Conservation (phyloP, 2,888 invertebrate genomes). For the Formica aserva region DNA sequence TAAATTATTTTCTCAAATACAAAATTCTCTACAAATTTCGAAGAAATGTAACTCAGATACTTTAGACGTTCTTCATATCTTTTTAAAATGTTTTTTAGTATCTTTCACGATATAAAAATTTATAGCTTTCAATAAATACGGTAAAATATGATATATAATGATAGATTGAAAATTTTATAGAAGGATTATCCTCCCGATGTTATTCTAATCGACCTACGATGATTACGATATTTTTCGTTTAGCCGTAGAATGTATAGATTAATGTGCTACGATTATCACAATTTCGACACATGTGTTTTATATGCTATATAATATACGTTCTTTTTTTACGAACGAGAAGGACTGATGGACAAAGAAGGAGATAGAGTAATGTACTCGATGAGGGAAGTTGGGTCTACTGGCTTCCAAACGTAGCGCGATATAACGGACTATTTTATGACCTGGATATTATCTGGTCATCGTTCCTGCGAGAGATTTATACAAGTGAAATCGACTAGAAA, state of each 20-base stretch:
- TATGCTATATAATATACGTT: background rate
- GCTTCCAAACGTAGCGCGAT: slow-evolving; percentile 39
- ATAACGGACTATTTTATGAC: slow-evolving; percentile 51
- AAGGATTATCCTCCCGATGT: background rate
- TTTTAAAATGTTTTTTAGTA: background rate
- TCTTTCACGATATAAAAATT: background rate
- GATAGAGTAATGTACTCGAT: slow-evolving; percentile 7
- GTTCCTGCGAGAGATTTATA: slow-evolving; percentile 44
- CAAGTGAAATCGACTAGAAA: slow-evolving; percentile 52
- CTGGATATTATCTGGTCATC: slow-evolving; percentile 52
- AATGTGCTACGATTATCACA: background rate
- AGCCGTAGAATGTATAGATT: background rate
- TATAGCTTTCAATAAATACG: background rate
- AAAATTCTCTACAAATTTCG: background rate
- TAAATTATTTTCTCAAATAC: background rate
- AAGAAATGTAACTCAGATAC: background rate
- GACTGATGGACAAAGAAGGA: background rate
- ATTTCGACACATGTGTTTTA: slow-evolving; percentile 8
- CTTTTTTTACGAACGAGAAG: slow-evolving; percentile 10
- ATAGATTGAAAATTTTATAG: background rate
- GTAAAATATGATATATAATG: background rate
- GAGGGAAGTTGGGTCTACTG: slow-evolving; percentile 20
- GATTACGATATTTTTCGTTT: background rate
- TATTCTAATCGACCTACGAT: background rate
- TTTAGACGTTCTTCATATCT: background rate